Evolutionary conservation across 2,888 invertebrate species (phyloP).

Genomic region (Apoderus coryli): DNA sequence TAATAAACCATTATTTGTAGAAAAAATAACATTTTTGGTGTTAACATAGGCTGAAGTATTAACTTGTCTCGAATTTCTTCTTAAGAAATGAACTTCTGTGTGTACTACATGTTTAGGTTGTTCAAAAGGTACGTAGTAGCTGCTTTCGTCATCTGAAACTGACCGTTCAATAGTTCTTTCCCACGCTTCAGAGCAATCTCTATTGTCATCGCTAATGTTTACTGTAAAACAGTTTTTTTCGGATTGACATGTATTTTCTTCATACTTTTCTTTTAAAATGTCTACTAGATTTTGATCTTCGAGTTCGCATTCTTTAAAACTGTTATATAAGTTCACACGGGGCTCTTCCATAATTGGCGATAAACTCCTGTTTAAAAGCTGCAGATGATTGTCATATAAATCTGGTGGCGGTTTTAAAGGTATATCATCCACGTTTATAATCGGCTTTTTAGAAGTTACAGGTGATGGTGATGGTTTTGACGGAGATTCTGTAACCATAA

Average conservation of each 20-base stretch:
- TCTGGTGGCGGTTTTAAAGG: slow-evolving; percentile 26
- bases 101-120: slow-evolving; percentile 21
- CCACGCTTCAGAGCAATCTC: neutral
- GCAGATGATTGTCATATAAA: slow-evolving; percentile 10
- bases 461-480: slow-evolving; percentile 7
- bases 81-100: slow-evolving; percentile 24
- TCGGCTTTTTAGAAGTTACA: slow-evolving; percentile 8
- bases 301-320: slow-evolving; percentile 2
- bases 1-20: slow-evolving; percentile 10
- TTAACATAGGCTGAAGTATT: slow-evolving; percentile 21
- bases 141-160: slow-evolving; percentile 9
- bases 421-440: slow-evolving; percentile 28
- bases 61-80: slow-evolving; percentile 17
- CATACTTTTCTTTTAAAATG: too few species aligned
- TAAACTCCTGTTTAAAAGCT: slow-evolving; percentile 12
- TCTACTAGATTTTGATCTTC: slow-evolving; percentile 7
- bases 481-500: slow-evolving; percentile 23
- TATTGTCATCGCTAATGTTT: slow-evolving; percentile 5
- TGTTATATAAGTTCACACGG: slow-evolving; percentile 20
- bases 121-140: slow-evolving; percentile 19
- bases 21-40: slow-evolving; percentile 20
- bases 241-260: too few species aligned
- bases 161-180: too few species aligned
- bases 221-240: too few species aligned
- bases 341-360: slow-evolving; percentile 28